Conservation (phyloP, 2,797 vertebrate species). For the Selene dorsalis region DNA sequence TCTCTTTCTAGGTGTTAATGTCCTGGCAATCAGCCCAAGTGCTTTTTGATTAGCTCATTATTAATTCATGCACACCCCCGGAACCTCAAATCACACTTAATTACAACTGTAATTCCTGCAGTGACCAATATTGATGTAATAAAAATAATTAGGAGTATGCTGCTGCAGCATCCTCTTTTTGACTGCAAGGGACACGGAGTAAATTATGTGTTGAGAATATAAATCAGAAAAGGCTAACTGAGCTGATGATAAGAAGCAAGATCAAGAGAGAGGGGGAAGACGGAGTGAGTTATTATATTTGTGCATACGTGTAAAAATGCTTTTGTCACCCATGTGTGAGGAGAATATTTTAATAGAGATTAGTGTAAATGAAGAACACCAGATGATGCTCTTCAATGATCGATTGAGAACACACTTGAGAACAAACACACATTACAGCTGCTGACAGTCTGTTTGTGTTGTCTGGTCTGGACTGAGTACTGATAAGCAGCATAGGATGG, state of each 20-base stretch:
- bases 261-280: neutral
- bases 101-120: conserved; percentile 79
- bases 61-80: conserved; percentile 81
- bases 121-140: conserved; percentile 83
- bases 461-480: conserved; percentile 9
- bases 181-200: conserved; percentile 42
- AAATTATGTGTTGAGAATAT: conserved; percentile 61
- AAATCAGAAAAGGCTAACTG: conserved; percentile 57
- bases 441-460: conserved; percentile 5
- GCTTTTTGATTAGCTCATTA: conserved; percentile 84
- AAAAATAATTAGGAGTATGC: conserved; percentile 80
- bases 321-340: conserved; percentile 27
- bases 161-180: conserved; percentile 58
- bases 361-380: conserved; percentile 35
- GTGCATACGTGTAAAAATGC: conserved; percentile 10
- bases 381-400: conserved; percentile 14
- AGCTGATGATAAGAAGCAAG: conserved; percentile 21
- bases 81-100: conserved; percentile 83
- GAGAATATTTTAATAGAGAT: conserved; percentile 38
- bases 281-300: neutral
- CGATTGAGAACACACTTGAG: conserved; percentile 40
- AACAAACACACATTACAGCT: conserved; percentile 28
- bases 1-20: conserved; percentile 71
- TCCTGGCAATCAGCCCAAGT: conserved; percentile 78
- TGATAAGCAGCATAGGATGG: neutral